A percentile compares a stretch with the other conserved stretches of the same genome.
Evolutionary conservation across 2,888 invertebrate species (phyloP).

Genomic region (Allophyes oxyacanthae): DNA sequence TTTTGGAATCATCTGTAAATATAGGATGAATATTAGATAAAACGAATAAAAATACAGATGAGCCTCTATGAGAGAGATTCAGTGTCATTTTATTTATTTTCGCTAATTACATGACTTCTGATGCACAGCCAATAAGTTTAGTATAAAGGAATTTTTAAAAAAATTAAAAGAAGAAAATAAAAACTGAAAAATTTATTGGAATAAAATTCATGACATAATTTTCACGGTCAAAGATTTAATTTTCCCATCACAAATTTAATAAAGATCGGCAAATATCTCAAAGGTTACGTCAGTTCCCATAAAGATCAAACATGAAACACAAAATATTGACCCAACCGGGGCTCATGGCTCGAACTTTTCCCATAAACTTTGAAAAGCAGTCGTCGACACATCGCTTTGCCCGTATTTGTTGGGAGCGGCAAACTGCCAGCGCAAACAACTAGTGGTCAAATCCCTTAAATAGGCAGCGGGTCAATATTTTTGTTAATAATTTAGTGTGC

Average conservation of each 20-base stretch:
- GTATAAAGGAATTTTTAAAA: too few species aligned
- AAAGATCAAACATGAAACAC: slow-evolving; percentile 71
- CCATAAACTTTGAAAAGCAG: slow-evolving; percentile 85
- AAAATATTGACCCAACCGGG: slow-evolving; percentile 72
- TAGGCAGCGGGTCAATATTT: slow-evolving; percentile 88
- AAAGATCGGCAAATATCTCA: slow-evolving; percentile 57
- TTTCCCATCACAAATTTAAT: slow-evolving; percentile 33
- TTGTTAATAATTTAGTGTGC: slow-evolving; percentile 87
- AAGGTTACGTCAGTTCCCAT: slow-evolving; percentile 55
- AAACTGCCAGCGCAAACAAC: slow-evolving; percentile 85
- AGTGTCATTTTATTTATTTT: too few species aligned
- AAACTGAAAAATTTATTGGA: too few species aligned
- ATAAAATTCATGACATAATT: background rate
- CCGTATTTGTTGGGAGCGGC: slow-evolving; percentile 81
- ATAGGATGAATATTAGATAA: too few species aligned
- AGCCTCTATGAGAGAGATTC: too few species aligned
- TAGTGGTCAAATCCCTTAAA: slow-evolving; percentile 88
- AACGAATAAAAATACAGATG: too few species aligned
- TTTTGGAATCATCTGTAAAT: slow-evolving; percentile 23
- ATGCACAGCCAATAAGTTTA: too few species aligned
- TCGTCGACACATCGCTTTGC: slow-evolving; percentile 70
- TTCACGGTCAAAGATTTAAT: slow-evolving; percentile 15
- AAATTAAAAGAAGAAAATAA: too few species aligned
- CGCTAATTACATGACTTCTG: too few species aligned
- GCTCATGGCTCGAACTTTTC: slow-evolving; percentile 75